Conservation (phyloP, 2,888 invertebrate genomes). For the Xylophagus ater region DNA sequence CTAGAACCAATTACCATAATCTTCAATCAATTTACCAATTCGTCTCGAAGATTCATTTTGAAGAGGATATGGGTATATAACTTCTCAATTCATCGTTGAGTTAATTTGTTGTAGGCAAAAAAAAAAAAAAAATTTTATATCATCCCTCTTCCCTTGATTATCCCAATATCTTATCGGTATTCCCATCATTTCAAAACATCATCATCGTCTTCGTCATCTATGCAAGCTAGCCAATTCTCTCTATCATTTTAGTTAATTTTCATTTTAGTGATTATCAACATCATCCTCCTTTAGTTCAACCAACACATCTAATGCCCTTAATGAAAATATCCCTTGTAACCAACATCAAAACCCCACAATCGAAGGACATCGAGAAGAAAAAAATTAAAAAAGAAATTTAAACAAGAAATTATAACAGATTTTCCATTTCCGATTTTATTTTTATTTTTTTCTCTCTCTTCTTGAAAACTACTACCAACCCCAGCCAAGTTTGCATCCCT, state of each 20-base stretch:
- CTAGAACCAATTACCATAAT: slow-evolving; percentile 18
- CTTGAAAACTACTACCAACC: neutral
- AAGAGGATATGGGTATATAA: no score
- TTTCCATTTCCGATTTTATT: slow-evolving; percentile 12
- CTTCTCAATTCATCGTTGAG: no score
- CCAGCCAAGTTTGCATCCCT: neutral
- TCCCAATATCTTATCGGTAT: no score
- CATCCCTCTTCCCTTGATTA: no score
- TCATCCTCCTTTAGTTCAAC: neutral
- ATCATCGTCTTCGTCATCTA: no score
- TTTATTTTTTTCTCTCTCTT: neutral
- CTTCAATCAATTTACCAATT: slow-evolving; percentile 19
- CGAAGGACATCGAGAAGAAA: neutral
- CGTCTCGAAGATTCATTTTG: slow-evolving; percentile 10
- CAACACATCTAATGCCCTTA: neutral
- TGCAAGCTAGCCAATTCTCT: no score
- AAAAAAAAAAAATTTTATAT: neutral
- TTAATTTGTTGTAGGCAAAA: no score
- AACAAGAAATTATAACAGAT: slow-evolving; percentile 15
- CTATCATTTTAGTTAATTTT: no score
- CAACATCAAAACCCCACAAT: neutral
- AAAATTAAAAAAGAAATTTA: neutral
- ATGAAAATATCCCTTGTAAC: no score
- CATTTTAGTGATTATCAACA: neutral
- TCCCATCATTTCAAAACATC: no score